A percentile compares a stretch with the other conserved stretches of the same genome.
Conservation (phyloP, 2,797 vertebrate genomes). For the Streptopelia turtur region DNA sequence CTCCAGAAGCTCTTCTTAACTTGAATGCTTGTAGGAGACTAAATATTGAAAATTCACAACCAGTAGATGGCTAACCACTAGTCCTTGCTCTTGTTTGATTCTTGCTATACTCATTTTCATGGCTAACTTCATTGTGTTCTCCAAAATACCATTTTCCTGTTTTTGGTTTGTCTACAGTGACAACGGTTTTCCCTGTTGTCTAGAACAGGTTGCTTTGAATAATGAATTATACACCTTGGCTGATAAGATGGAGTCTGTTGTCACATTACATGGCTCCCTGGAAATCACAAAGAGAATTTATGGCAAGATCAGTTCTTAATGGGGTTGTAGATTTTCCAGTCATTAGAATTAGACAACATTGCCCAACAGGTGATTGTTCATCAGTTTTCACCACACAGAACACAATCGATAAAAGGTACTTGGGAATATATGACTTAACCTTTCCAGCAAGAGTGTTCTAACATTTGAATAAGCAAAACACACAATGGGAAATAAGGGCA, state of each 20-base stretch:
- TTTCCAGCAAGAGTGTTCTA: neutral
- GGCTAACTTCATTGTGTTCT: neutral
- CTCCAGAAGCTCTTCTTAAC: neutral
- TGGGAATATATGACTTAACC: neutral
- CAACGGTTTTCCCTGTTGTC: neutral
- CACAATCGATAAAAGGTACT: neutral
- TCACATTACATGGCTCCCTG: neutral
- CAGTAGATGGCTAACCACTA: neutral
- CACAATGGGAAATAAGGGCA: neutral
- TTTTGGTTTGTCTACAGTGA: neutral
- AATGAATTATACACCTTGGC: neutral
- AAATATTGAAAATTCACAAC: neutral
- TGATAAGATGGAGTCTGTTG: neutral
- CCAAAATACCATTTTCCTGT: neutral
- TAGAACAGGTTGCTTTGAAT: neutral
- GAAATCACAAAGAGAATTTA: neutral
- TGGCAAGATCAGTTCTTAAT: fast-evolving
- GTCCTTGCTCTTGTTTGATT: neutral
- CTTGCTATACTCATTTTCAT: neutral
- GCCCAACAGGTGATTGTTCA: neutral
- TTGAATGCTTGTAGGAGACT: neutral
- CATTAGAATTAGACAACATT: neutral
- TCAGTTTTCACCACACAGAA: neutral
- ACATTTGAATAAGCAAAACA: neutral
- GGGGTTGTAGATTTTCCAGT: neutral